Base-by-base conservation (phyloP, 1,140 invertebrate species). In the Antheraea pernyi region DNA sequence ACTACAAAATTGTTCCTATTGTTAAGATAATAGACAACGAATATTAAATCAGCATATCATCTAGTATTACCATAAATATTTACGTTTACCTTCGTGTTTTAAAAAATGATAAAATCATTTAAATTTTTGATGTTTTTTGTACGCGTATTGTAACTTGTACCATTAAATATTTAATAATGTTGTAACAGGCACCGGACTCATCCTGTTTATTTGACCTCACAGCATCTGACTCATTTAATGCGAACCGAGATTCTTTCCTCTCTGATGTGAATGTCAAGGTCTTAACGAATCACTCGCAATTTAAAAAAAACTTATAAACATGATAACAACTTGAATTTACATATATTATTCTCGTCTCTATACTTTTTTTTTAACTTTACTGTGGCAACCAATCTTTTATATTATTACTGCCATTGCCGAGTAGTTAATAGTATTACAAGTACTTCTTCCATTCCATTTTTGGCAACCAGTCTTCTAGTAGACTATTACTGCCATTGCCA, bases 271-370 rank as follows among this genome's bases (percentile, higher is more conserved):
- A 53, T 53, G 46, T 53, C 46, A 53, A 53, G 46, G 46, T 16
- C 46, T 42, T 53, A 53, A 13, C 46, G 16, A 53, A 53, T 53
- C 7, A n/a, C 46, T 53, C 13, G 16, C 46, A 13, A 53, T n/a
- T 53, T 16, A 53, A 53, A 53, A 53, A 53, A 53, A 16, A 16
- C 46, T 53, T 53, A 53, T 53, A 6, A 53, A 16, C 7, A 53
- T 53, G 13, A 53, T 53, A 11, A 53, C 16, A 53, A 53, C 13
- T 16, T n/a, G n/a, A n/a, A n/a, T n/a, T n/a, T n/a, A n/a, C 0
- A 13, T 16, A 53, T 53, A 75, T 75, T 75, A 78, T 79, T 85
- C 78, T 79, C 81, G 68, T 81, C 22, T 30, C 22, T 85, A n/a
- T n/a, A n/a, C n/a, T n/a, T n/a, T n/a, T n/a, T n/a, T n/a, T n/a